These are phyloP conservation scores for Listronotus oregonensis DNA, from an alignment of 1,140 invertebrate genomes.

Conservation along the genomic window DNA sequence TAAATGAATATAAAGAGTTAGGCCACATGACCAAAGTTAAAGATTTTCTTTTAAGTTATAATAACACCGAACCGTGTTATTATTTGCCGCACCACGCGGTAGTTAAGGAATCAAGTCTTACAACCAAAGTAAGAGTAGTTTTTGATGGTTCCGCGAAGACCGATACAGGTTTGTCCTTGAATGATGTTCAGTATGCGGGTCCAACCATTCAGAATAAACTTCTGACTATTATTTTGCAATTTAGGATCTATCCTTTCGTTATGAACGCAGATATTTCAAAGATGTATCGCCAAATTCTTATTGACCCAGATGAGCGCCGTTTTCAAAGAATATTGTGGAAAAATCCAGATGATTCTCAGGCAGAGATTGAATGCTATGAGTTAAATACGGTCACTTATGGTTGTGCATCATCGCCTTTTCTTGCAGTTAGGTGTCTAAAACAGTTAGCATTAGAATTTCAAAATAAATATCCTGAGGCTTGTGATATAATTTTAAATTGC, in stretches of 20 bases:
- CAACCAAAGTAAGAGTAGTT: slow-evolving; percentile 43
- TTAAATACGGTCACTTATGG: slow-evolving; percentile 48
- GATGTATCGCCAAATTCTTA: slow-evolving; percentile 51
- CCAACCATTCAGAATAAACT: slow-evolving; percentile 56
- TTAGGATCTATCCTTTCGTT: slow-evolving; percentile 48
- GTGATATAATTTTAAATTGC: slow-evolving; percentile 45
- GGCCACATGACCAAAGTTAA: no score
- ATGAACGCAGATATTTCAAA: slow-evolving; percentile 55
- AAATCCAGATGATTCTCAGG: neutral
- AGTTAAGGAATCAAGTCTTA: slow-evolving; percentile 31
- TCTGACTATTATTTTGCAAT: slow-evolving; percentile 53
- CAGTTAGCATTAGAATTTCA: slow-evolving; percentile 43
- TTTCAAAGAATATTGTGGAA: slow-evolving; percentile 48
- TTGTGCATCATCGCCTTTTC: slow-evolving; percentile 44
- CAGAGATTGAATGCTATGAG: slow-evolving; percentile 16
- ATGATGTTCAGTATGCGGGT: slow-evolving; percentile 51
- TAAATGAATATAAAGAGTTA: no score
- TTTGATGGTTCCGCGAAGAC: slow-evolving; percentile 46
- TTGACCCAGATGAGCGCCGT: slow-evolving; percentile 45
- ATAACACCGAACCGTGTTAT: neutral
- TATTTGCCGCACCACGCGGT: slow-evolving; percentile 53
- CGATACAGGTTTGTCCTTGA: slow-evolving; percentile 48
- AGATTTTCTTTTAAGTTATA: no score
- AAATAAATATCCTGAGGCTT: slow-evolving; percentile 37
- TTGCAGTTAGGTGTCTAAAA: slow-evolving; percentile 49